Evolutionary conservation across 2,797 vertebrate genomes (phyloP).

Genomic region (Setipinna tenuifilis): DNA sequence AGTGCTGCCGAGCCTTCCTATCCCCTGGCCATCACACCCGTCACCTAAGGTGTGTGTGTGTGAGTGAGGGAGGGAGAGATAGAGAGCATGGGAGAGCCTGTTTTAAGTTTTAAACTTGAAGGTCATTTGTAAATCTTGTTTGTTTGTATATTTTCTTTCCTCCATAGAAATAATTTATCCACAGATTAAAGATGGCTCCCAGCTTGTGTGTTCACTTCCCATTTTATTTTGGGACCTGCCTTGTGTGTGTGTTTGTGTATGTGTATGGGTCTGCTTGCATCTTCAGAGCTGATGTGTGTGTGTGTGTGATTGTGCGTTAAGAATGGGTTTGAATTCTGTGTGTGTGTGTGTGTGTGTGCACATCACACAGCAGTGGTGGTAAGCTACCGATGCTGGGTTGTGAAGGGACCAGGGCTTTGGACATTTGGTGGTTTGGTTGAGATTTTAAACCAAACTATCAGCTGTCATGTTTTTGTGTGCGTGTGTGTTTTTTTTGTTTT

Average conservation of each 20-base stretch:
- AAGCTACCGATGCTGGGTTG: not conserved
- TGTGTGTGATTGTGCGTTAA: not conserved
- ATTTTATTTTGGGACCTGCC: not conserved
- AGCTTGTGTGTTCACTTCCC: not conserved
- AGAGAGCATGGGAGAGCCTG: not conserved
- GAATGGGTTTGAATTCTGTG: not conserved
- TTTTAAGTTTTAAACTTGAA: conserved; percentile 22
- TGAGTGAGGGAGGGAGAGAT: not conserved
- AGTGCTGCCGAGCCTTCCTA: not conserved
- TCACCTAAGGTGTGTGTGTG: not conserved
- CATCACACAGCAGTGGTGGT: not conserved
- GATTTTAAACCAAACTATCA: not conserved
- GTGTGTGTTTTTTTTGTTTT: not conserved
- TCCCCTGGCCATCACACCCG: not conserved
- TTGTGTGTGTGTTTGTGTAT: not conserved
- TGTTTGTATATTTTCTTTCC: conserved; percentile 39
- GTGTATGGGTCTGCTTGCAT: not conserved
- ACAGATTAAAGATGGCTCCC: not conserved
- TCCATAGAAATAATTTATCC: conserved; percentile 11
- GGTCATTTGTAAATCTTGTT: conserved; percentile 56
- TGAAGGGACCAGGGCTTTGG: not conserved
- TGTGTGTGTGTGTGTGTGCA: not conserved
- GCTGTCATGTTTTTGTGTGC: not conserved
- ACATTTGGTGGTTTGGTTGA: not conserved
- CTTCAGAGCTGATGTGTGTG: not conserved